phyloP scores from a whole-genome alignment of 1,140 invertebrate species.

The Habropoda laboriosa region DNA sequence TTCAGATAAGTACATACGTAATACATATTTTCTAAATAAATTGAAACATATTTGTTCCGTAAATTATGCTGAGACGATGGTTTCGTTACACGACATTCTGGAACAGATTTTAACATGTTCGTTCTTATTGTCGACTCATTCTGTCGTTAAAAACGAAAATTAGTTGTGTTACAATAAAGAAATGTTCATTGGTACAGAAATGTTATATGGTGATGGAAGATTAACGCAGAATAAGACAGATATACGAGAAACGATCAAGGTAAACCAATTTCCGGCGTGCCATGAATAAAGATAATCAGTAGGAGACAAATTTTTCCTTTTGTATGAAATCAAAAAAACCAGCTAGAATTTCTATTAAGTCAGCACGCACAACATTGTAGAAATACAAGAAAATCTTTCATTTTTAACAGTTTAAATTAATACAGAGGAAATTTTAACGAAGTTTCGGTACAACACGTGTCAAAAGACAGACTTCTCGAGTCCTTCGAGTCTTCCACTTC shows the following conservation, averaged over 20 bases:
- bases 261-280: background rate
- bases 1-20: too few relatives aligned
- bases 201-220: background rate
- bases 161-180: background rate
- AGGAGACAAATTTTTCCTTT: background rate
- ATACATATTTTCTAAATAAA: too few relatives aligned
- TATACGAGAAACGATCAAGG: background rate
- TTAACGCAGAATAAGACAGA: background rate
- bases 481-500: conserved; percentile 36
- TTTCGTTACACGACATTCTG: background rate
- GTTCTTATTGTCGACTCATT: conserved; percentile 6
- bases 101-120: background rate
- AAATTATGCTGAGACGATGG: background rate
- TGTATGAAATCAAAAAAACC: too few relatives aligned
- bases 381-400: too few relatives aligned
- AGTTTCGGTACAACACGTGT: background rate
- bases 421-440: too few relatives aligned
- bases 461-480: background rate
- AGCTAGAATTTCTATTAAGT: too few relatives aligned
- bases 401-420: too few relatives aligned
- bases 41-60: too few relatives aligned
- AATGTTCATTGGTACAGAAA: background rate
- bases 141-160: background rate
- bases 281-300: too few relatives aligned
- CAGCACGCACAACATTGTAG: too few relatives aligned